Evolutionary conservation across 2,113 vertebrate species (phyloP).

Genomic region (Pterocles orientalis): DNA sequence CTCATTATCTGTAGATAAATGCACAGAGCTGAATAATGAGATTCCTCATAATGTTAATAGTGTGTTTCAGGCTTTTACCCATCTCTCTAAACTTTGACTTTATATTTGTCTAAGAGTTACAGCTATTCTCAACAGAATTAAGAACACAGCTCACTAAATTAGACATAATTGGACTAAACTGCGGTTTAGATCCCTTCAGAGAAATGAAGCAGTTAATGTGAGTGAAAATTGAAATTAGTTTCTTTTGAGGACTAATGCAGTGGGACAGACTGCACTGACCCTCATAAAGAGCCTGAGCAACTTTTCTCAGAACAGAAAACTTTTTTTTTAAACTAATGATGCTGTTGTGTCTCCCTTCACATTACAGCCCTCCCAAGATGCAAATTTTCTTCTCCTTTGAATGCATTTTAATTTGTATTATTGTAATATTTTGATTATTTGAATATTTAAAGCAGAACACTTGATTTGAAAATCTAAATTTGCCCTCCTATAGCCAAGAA

Average conservation of each 20-base stretch:
- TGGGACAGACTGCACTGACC: conserved; percentile 46
- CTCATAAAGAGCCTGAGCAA: not conserved
- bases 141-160: conserved; percentile 16
- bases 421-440: not conserved
- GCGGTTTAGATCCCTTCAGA: conserved; percentile 30
- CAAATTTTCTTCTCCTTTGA: not conserved
- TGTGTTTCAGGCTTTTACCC: not conserved
- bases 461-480: not conserved
- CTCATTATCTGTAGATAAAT: not conserved
- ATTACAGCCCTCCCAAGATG: not conserved
- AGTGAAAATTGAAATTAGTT: conserved; percentile 51
- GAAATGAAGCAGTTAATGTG: conserved; percentile 57
- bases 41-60: not conserved
- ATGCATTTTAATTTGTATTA: not conserved
- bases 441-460: not conserved
- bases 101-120: conserved; percentile 20
- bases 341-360: not conserved
- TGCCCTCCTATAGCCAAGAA: not conserved
- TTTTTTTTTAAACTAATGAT: not conserved
- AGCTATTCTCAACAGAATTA: not conserved
- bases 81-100: not conserved
- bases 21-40: not conserved
- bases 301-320: not conserved
- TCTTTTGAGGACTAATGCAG: conserved; percentile 38
- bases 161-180: conserved; percentile 51